Evolutionary conservation across 1,140 invertebrate genomes (phyloP).

Genomic region (Pomacea maculata): DNA sequence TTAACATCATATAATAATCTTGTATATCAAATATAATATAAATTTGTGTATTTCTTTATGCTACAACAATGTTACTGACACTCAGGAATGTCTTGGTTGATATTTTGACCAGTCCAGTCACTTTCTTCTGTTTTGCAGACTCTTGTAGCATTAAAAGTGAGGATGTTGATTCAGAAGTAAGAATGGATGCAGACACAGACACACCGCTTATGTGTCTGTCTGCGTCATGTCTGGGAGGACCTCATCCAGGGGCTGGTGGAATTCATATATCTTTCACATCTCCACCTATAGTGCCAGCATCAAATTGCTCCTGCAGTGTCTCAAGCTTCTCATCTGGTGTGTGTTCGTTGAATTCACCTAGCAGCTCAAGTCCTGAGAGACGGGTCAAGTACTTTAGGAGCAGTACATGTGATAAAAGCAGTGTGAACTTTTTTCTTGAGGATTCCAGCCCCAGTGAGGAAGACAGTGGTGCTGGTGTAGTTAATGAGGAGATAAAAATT

Average conservation of each 20-base stretch:
- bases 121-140: neutral
- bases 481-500: neutral
- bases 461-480: neutral
- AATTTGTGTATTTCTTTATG: neutral
- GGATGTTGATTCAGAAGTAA: neutral
- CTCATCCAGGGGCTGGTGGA: neutral
- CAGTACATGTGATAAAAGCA: neutral
- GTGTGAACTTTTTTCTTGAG: neutral
- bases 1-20: neutral
- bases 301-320: neutral
- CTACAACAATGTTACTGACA: neutral
- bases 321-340: slow-evolving; percentile 3
- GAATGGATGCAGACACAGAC: slow-evolving; percentile 3
- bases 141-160: slow-evolving; percentile 16
- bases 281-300: neutral
- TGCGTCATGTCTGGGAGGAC: neutral
- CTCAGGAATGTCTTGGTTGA: neutral
- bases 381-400: neutral
- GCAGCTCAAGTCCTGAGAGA: neutral
- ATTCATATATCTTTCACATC: neutral
- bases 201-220: neutral
- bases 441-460: neutral
- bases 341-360: neutral
- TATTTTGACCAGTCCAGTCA: neutral
- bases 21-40: neutral